Conservation (phyloP, 2,113 vertebrate species). For the Columba livia region DNA sequence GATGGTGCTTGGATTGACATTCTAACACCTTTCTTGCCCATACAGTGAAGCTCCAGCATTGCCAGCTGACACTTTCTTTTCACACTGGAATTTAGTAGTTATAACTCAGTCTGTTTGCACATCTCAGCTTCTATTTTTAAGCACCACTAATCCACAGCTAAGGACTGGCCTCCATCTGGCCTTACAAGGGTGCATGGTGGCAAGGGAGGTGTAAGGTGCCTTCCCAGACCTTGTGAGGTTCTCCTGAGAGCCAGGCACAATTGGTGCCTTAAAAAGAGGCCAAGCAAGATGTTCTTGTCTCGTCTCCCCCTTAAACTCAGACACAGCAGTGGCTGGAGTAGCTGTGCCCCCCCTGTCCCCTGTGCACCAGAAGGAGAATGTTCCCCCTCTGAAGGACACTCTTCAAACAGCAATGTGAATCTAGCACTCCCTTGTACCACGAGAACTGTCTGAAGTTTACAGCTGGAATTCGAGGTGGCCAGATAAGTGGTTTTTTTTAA, state of each 20-base stretch:
- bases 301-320: accelerated
- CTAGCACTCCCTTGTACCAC: accelerated
- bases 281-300: background rate
- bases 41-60: conserved; percentile 30
- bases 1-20: conserved; percentile 48
- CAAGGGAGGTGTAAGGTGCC: background rate
- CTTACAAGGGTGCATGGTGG: background rate
- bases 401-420: background rate
- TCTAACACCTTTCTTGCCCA: conserved; percentile 53
- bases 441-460: background rate
- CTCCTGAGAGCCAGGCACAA: background rate
- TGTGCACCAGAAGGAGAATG: accelerated
- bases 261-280: background rate
- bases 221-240: background rate
- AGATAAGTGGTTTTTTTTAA: accelerated
- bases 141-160: conserved; percentile 5
- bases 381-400: background rate
- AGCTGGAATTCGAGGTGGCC: background rate
- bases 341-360: background rate
- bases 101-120: conserved; percentile 10
- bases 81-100: conserved; percentile 29
- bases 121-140: conserved; percentile 63
- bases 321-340: background rate
- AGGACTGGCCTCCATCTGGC: background rate
- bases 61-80: conserved; percentile 65